These are phyloP conservation scores for Hesperophylax magnus DNA, from an alignment of 1,140 invertebrate genomes.

Conservation along the genomic window DNA sequence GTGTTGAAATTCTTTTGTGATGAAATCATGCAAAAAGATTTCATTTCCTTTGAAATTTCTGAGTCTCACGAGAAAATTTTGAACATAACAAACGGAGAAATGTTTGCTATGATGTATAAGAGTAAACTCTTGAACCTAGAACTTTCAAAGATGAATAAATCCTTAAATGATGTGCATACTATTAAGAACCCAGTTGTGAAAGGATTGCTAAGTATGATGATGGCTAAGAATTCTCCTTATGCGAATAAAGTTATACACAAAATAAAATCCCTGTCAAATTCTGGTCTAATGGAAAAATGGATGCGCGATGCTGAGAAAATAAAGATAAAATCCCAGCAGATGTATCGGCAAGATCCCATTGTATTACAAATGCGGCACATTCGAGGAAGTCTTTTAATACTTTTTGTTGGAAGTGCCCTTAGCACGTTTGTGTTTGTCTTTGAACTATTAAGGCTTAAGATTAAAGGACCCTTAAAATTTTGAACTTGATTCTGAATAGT, in stretches of 20 bases:
- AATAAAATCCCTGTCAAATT: background rate
- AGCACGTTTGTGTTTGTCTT: background rate
- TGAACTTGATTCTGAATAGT: no score
- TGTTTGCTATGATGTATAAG: background rate
- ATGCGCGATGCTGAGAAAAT: background rate
- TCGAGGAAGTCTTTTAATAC: constrained; percentile 12
- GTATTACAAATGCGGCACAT: constrained; percentile 23
- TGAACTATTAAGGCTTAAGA: background rate
- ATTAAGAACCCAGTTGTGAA: background rate
- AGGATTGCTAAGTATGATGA: background rate
- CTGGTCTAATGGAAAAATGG: constrained; percentile 11
- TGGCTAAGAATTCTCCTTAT: constrained; percentile 22
- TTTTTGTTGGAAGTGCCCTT: background rate
- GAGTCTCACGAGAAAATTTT: background rate
- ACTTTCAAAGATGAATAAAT: background rate
- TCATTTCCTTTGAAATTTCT: background rate
- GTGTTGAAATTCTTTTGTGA: background rate
- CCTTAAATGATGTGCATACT: background rate
- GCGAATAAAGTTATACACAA: background rate
- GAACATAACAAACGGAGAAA: background rate
- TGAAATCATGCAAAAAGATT: background rate
- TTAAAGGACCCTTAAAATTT: no score
- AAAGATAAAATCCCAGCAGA: background rate
- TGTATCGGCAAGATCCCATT: background rate
- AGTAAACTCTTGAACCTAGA: background rate